These are phyloP conservation scores for Sciurus carolinensis DNA, from an alignment of 2,797 vertebrate genomes.

Conservation along the genomic window DNA sequence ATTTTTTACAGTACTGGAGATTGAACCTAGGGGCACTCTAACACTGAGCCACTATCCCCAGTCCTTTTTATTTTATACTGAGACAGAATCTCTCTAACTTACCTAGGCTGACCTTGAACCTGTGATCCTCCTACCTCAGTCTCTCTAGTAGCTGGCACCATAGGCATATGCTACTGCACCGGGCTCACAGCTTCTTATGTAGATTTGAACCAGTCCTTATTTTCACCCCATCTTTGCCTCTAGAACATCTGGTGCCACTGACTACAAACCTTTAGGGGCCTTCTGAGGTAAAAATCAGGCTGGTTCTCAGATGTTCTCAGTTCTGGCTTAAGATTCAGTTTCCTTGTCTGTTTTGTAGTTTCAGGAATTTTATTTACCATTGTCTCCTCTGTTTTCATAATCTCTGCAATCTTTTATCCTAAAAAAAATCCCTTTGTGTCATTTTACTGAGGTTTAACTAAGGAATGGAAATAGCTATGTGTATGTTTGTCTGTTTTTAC, in stretches of 20 bases:
- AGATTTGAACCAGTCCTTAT: constrained; percentile 55
- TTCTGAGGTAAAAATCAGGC: constrained; percentile 26
- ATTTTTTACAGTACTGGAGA: too few relatives aligned
- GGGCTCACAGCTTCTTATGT: neutral
- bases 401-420: neutral
- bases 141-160: too few relatives aligned
- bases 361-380: constrained; percentile 41
- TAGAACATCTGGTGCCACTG: neutral
- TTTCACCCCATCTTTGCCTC: constrained; percentile 14
- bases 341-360: constrained; percentile 45
- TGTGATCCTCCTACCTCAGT: too few relatives aligned
- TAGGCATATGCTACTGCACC: too few relatives aligned
- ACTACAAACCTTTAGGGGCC: neutral
- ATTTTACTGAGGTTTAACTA: constrained; percentile 64
- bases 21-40: too few relatives aligned
- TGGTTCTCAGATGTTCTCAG: constrained; percentile 52
- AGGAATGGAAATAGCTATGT: constrained; percentile 51
- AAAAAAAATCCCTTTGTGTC: constrained; percentile 39
- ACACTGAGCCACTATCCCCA: too few relatives aligned
- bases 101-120: too few relatives aligned
- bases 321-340: constrained; percentile 50
- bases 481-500: constrained; percentile 16
- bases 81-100: too few relatives aligned
- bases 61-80: too few relatives aligned
- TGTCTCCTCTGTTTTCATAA: constrained; percentile 33